Evolutionary conservation across 2,888 invertebrate genomes (phyloP).

Genomic region (Pharmacophagus antenor): DNA sequence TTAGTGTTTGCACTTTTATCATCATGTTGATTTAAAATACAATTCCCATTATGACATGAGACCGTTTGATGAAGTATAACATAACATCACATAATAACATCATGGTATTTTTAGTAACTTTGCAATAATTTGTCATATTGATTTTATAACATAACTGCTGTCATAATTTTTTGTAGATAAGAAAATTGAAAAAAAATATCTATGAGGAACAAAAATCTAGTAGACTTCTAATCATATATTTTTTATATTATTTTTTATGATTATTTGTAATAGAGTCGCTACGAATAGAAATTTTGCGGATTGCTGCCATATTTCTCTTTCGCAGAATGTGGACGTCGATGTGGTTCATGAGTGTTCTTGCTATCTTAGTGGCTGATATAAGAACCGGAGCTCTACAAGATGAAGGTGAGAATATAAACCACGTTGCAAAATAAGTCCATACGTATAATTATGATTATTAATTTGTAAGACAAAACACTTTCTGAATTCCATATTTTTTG

Average conservation of each 20-base stretch:
- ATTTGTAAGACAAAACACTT: too few relatives aligned
- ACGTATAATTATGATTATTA: too few relatives aligned
- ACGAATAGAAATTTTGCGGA: not conserved
- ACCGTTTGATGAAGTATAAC: not conserved
- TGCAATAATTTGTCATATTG: too few relatives aligned
- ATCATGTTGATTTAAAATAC: not conserved
- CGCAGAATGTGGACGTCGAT: conserved; percentile 51
- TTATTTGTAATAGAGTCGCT: not conserved
- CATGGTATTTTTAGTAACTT: too few relatives aligned
- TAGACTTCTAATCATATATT: not conserved
- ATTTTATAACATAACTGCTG: too few relatives aligned
- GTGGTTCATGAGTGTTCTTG: conserved; percentile 56
- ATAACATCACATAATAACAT: too few relatives aligned
- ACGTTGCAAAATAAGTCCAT: not conserved
- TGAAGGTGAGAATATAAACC: conserved; percentile 49
- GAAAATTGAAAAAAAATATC: too few relatives aligned
- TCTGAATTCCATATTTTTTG: too few relatives aligned
- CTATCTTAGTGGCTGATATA: conserved; percentile 55
- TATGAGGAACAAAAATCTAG: too few relatives aligned
- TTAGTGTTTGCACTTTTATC: conserved; percentile 1
- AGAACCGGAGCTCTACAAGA: conserved; percentile 56
- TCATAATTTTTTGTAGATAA: too few relatives aligned
- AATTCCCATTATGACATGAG: not conserved
- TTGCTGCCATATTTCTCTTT: not conserved
- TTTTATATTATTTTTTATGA: not conserved